Conservation (phyloP, 1,140 invertebrate species). For the Brachionus rubens region DNA sequence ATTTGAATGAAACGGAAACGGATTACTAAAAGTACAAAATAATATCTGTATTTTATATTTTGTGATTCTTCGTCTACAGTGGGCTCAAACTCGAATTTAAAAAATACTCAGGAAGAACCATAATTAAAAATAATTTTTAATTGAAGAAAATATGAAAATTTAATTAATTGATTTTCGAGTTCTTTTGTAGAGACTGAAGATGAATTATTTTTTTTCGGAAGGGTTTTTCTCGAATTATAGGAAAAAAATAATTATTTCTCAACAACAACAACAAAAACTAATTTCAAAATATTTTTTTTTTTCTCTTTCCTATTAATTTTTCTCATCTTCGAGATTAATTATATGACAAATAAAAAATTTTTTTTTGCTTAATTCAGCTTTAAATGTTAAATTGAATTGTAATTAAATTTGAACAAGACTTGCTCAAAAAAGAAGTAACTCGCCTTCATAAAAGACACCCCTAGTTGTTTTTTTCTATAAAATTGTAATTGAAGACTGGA, state of each 20-base stretch:
- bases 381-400: neutral
- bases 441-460: too few relatives aligned
- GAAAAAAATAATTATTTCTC: slow-evolving; percentile 32
- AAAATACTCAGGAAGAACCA: neutral
- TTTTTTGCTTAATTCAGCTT: neutral
- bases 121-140: slow-evolving; percentile 24
- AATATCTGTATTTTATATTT: too few relatives aligned
- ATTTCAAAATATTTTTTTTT: slow-evolving; percentile 15
- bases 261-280: slow-evolving; percentile 9
- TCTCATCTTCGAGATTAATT: neutral
- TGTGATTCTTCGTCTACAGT: too few relatives aligned
- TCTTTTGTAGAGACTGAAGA: slow-evolving; percentile 8
- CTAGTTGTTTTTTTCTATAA: too few relatives aligned
- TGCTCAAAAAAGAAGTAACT: too few relatives aligned
- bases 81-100: too few relatives aligned
- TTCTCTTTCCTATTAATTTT: neutral
- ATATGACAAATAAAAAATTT: slow-evolving; percentile 25
- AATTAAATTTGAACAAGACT: too few relatives aligned
- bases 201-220: slow-evolving; percentile 5
- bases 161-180: slow-evolving; percentile 37
- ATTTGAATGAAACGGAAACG: too few relatives aligned
- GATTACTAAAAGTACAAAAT: too few relatives aligned
- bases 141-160: slow-evolving; percentile 14
- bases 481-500: too few relatives aligned
- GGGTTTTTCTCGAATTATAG: slow-evolving; percentile 10